Base-by-base conservation (phyloP, 2,888 invertebrate genomes). In the Pterobdella sp. region DNA sequence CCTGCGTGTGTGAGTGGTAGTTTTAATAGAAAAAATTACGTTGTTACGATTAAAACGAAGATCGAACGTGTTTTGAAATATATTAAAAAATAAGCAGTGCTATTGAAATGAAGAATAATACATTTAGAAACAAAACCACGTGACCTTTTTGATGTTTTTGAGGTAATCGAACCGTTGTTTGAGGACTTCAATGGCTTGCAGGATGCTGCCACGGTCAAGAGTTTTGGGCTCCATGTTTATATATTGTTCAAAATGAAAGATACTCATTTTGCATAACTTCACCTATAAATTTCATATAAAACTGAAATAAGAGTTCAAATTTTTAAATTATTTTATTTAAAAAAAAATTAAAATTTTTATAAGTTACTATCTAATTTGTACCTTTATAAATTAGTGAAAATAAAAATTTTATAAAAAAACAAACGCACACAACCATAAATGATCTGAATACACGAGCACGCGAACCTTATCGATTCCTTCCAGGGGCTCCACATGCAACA, bases 161-260 rank as follows among this genome's bases (percentile, higher is more conserved):
- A 72, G 66, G 35, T 72, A 70, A 31, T 70, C 68, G 4, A 76
- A 36, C 1, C 77, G 68, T 4, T 75, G 65, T 67, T 76, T 65
- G 1, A 78, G 74, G 36, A 72, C 73, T 35, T 72, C 56, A 18
- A 78, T 74, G 65, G 78, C 78, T 10, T 75, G 73, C 26, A 66
- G 29, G 56, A 78, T 77, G 56, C 68, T 76, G 26, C 32, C 37
- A 1, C 31, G 65, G 60, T 78, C 77, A 2, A 68, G 68, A 72
- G 76, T 76, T 29, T 74, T 63, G 0, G 75, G 73, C 3, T 68
- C 73, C n/a, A 75, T 52, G 7, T 70, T 49, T 0, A 75, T 14
- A 71, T 78, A 78, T 49, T 74, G 76, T 52, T 75, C 64, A 73
- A 78, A 78, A 70, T 78, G 76, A n/a, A 66, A 72, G 49, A 76